phyloP scores from a whole-genome alignment of 2,888 invertebrate species.

The Tenthredo mesomela region DNA sequence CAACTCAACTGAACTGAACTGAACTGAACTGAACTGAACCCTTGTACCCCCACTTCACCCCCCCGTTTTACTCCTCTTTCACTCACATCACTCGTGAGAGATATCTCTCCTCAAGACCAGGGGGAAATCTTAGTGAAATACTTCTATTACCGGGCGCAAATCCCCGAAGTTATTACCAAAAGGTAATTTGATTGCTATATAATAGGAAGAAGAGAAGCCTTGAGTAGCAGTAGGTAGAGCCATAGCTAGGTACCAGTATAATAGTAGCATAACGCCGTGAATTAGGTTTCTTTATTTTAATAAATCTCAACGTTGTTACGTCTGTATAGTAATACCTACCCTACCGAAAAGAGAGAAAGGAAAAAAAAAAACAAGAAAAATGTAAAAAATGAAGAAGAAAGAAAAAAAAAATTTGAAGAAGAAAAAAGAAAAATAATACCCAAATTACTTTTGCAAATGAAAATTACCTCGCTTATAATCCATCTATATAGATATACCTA shows the following conservation, averaged over 20 bases:
- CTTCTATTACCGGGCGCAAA: slow-evolving; percentile 43
- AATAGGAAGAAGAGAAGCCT: not conserved
- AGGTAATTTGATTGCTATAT: slow-evolving; percentile 32
- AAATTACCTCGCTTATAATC: not conserved
- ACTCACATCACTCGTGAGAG: slow-evolving; percentile 1
- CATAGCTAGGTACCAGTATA: too few species aligned
- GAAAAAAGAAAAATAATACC: not conserved
- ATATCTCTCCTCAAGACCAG: slow-evolving; percentile 26
- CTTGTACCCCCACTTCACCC: not conserved
- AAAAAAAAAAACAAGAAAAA: not conserved
- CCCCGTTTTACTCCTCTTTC: not conserved
- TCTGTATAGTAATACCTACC: not conserved
- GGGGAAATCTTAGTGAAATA: slow-evolving; percentile 52
- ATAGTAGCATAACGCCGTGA: not conserved
- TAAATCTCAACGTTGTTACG: not conserved
- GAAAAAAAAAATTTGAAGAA: too few species aligned
- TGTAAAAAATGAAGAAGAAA: not conserved
- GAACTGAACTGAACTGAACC: not conserved
- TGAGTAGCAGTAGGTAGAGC: not conserved
- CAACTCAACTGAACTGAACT: not conserved
- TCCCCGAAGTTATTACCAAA: slow-evolving; percentile 47
- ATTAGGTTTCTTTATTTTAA: slow-evolving; percentile 3
- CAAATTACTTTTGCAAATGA: slow-evolving; percentile 3
- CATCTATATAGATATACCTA: not conserved
- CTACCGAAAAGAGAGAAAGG: not conserved